Base-by-base conservation (phyloP, 2,888 invertebrate species). In the Neocrepidodera transversa region DNA sequence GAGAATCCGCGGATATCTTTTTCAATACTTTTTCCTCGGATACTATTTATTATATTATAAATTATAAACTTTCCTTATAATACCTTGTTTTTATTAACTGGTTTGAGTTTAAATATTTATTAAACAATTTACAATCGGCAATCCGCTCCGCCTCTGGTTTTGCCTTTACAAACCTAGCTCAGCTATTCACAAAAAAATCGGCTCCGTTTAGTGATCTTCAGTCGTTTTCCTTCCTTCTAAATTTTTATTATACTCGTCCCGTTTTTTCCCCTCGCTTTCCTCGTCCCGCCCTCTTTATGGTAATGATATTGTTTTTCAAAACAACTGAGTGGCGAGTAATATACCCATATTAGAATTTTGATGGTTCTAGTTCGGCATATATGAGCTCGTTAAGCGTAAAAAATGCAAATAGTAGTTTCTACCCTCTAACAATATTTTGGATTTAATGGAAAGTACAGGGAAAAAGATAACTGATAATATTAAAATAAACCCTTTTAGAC, bases 241-340 rank as follows among this genome's bases (percentile, higher is more conserved):
- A 38, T 38, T 38, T 38, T 38, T 38, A 38, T 38, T 38, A 38
- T 38, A 38, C 38, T 38, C 7, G 7, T 13, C 14, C 10, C 38
- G 38, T 11, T 13, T 17, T 38, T 17, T 5, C 7, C 14, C 17
- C 10, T 10, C 38, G 17, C 11, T 13, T 10, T 10, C 30, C 35
- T 13, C 35, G 4, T 17, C 38, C 38, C 17, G 2, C 8, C 13
- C 35, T 13, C 20, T 60, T 63, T 63, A 63, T 63, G 63, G 63
- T 57, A 63, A 63, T 57, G 57, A 49, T 60, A 63, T 63, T 60
- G 63, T 60, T 63, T 63, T 63, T 57, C 57, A 47, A 57, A 54
- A 57, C 53, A 60, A 57, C 57, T 48, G 53, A 55, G 54, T 45
- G 43, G 32, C 62, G n/a, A 62, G 58, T 55, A 62, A 62, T 55